Percentiles rank a stretch among this genome's conserved stretches.
These are phyloP conservation scores for Nannospalax galili DNA, from an alignment of 2,113 vertebrate species.

Conservation along the genomic window DNA sequence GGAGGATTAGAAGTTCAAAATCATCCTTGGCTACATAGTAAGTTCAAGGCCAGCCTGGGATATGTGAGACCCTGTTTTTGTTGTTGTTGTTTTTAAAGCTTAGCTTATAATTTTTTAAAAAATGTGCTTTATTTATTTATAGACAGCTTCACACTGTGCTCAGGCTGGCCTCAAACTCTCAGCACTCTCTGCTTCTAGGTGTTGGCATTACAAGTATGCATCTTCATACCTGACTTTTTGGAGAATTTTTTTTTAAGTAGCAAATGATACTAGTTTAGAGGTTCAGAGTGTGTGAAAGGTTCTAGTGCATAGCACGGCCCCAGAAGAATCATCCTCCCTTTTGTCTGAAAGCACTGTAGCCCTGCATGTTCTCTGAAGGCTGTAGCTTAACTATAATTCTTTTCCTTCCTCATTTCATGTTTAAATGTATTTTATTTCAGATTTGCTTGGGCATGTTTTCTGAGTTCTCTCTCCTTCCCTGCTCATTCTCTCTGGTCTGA, in stretches of 20 bases:
- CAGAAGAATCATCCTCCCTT: background rate
- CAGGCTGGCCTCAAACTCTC: background rate
- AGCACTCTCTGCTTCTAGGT: background rate
- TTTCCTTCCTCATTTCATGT: background rate
- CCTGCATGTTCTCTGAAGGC: background rate
- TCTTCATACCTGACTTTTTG: background rate
- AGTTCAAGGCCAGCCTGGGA: background rate
- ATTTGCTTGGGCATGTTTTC: background rate
- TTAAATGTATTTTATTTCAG: slow-evolving; percentile 3
- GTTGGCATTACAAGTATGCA: background rate
- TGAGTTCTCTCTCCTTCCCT: background rate
- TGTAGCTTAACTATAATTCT: background rate
- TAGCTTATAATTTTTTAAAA: slow-evolving; percentile 61
- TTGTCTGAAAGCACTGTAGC: background rate
- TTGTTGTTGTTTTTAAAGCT: no score
- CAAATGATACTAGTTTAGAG: background rate
- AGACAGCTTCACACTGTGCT: background rate
- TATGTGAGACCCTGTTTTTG: background rate
- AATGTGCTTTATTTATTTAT: background rate
- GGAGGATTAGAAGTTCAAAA: background rate
- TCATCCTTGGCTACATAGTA: background rate
- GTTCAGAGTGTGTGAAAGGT: background rate
- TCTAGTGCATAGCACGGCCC: background rate
- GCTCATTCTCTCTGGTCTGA: background rate
- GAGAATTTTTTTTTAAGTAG: background rate